phyloP scores from a whole-genome alignment of 1,140 invertebrate species.

The Apis dorsata region DNA sequence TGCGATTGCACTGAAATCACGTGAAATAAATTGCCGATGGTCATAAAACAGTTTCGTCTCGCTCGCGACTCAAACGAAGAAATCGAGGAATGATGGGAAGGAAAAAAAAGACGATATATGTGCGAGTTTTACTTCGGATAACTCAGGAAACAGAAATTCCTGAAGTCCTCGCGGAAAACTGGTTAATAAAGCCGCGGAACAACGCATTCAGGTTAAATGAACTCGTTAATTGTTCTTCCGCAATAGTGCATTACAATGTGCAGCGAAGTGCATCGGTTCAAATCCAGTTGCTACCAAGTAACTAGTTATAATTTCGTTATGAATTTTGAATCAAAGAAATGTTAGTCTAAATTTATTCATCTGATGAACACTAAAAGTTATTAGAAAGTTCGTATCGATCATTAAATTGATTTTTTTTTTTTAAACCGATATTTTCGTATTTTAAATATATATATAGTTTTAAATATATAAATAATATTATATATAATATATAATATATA shows the following conservation, averaged over 20 bases:
- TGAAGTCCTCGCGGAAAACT: not conserved
- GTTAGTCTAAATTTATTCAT: not conserved
- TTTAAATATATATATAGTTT: too few species aligned
- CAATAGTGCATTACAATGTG: slow-evolving; percentile 31
- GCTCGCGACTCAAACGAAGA: slow-evolving; percentile 25
- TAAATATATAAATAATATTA: too few species aligned
- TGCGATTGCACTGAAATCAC: not conserved
- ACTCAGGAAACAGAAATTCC: slow-evolving; percentile 14
- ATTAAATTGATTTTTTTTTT: too few species aligned
- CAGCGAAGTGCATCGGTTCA: slow-evolving; percentile 38
- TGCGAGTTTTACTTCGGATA: slow-evolving; percentile 26
- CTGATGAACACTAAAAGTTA: not conserved
- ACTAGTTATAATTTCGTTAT: not conserved
- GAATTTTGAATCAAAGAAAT: not conserved
- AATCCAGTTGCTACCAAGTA: slow-evolving; percentile 30
- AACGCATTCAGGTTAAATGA: slow-evolving; percentile 38
- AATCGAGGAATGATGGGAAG: slow-evolving; percentile 6
- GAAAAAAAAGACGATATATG: slow-evolving; percentile 17
- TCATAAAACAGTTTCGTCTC: slow-evolving; percentile 23
- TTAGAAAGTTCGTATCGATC: not conserved
- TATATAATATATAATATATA: not conserved
- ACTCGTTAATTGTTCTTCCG: slow-evolving; percentile 51
- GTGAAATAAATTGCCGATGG: not conserved
- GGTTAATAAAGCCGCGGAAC: slow-evolving; percentile 38
- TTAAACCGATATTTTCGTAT: too few species aligned